These are phyloP conservation scores for Sphinx pinastri DNA, from an alignment of 2,888 invertebrate genomes.

Conservation along the genomic window DNA sequence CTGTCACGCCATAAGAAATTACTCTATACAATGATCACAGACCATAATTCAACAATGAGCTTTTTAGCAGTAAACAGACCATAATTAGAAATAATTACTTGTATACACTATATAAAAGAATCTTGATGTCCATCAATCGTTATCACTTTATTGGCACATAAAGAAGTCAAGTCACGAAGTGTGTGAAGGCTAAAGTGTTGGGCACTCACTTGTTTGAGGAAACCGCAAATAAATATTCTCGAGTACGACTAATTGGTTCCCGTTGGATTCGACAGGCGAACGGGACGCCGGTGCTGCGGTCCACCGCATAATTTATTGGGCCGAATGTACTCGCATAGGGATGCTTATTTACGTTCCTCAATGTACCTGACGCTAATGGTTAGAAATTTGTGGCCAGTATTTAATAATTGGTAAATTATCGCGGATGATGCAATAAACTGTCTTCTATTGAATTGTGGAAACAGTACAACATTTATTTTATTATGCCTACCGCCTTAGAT, in stretches of 20 bases:
- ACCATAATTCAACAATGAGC: too few relatives aligned
- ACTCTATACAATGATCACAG: neutral
- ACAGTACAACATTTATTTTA: too few relatives aligned
- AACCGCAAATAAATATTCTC: conserved; percentile 81
- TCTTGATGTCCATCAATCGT: conserved; percentile 43
- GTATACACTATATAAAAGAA: conserved; percentile 31
- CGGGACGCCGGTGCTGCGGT: conserved; percentile 65
- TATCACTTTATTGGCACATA: conserved; percentile 53
- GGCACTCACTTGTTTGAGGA: conserved; percentile 70
- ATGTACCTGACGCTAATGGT: conserved; percentile 25
- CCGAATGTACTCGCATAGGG: conserved; percentile 54
- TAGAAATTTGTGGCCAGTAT: conserved; percentile 22
- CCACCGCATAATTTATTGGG: conserved; percentile 79
- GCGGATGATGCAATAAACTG: neutral
- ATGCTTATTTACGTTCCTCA: conserved; percentile 53
- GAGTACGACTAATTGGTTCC: conserved; percentile 80
- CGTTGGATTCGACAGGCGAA: conserved; percentile 77
- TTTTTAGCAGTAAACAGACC: neutral
- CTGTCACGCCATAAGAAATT: too few relatives aligned
- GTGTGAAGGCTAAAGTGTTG: conserved; percentile 58
- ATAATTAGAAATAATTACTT: conserved; percentile 12
- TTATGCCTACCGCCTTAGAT: too few relatives aligned
- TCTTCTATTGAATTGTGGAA: neutral
- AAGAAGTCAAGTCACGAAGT: conserved; percentile 63
- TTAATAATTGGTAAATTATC: conserved; percentile 8